Base-by-base conservation (phyloP, 2,113 vertebrate species). In the Neofelis nebulosa region DNA sequence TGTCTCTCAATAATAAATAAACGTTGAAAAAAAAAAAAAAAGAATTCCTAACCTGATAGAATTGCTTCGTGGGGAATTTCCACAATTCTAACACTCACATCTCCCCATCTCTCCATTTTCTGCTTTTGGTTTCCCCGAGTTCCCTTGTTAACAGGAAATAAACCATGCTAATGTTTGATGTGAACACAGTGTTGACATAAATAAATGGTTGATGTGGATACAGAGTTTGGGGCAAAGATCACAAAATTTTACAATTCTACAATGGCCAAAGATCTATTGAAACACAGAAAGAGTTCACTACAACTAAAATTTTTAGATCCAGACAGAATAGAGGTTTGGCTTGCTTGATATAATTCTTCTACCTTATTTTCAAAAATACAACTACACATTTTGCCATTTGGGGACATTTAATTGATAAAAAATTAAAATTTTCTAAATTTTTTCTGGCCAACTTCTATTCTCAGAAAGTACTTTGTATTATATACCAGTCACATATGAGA, bases 401-500 rank as follows among this genome's bases (percentile, higher is more conserved):
- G 66, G 9, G 12, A 88, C 38, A n/a, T 31, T 94, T 95, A 21
- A 57, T 12, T 61, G 33, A 57, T 71, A 95, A 97, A 98, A 89
- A 84, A 73, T n/a, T 48, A 92, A 92, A 57, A 9, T 61, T 86
- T 81, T 27, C 83, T 93, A 89, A 97, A 98, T 95, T 8, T 61
- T 4, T 4, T 88, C 25, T 95, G 81, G 78, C 69, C 90, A 31
- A 29, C 45, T 85, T 91, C 52, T 80, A 61, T 71, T 48, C 57
- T 98, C 0, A 1, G 33, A 8, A 71, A 96, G 2, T 21, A 68
- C 82, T 95, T 98, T 97, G 48, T 96, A 92, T 48, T n/a, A 48
- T 18, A 78, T 87, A 92, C 80, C 41, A 97, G 93, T 97, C 91
- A 69, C 52, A 90, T 21, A 85, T 80, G n/a, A 41, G n/a, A 97